These are phyloP conservation scores for Bufotes viridis DNA, from an alignment of 2,797 vertebrate genomes.

Conservation along the genomic window DNA sequence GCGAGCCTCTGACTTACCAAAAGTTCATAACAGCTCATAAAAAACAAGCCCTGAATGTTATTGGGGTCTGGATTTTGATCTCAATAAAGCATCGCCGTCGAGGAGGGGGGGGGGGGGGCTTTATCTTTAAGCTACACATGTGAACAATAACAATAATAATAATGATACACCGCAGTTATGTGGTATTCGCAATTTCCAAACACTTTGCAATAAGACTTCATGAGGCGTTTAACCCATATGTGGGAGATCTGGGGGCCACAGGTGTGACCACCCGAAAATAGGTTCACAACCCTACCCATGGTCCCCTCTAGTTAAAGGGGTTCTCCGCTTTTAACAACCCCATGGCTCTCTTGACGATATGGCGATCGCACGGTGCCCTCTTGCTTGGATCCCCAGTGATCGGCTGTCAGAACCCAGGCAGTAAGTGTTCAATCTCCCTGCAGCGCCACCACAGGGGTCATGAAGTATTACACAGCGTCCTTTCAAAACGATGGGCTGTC, in stretches of 20 bases:
- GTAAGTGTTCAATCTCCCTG: no score
- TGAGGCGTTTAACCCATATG: slow-evolving; percentile 41
- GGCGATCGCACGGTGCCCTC: no score
- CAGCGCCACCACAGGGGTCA: no score
- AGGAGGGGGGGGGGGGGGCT: slow-evolving; percentile 14
- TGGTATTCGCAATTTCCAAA: slow-evolving; percentile 42
- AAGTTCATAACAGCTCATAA: slow-evolving; percentile 60
- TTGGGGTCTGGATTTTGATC: slow-evolving; percentile 62
- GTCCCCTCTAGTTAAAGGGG: background rate
- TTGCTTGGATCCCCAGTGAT: no score
- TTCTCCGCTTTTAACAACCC: no score
- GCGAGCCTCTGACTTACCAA: slow-evolving; percentile 49
- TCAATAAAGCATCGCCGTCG: slow-evolving; percentile 54
- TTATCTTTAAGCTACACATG: slow-evolving; percentile 52
- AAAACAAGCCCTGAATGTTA: slow-evolving; percentile 58
- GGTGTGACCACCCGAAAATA: no score
- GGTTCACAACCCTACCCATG: background rate
- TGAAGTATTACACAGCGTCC: no score
- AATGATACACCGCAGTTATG: slow-evolving; percentile 46
- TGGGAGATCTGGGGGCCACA: background rate
- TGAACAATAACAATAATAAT: slow-evolving; percentile 58
- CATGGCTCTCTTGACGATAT: no score
- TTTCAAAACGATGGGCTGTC: no score
- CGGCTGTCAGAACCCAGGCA: no score
- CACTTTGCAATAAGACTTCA: slow-evolving; percentile 47